Conservation (phyloP, 92 coral and sea anemone species). For the Palythoa grandis region DNA sequence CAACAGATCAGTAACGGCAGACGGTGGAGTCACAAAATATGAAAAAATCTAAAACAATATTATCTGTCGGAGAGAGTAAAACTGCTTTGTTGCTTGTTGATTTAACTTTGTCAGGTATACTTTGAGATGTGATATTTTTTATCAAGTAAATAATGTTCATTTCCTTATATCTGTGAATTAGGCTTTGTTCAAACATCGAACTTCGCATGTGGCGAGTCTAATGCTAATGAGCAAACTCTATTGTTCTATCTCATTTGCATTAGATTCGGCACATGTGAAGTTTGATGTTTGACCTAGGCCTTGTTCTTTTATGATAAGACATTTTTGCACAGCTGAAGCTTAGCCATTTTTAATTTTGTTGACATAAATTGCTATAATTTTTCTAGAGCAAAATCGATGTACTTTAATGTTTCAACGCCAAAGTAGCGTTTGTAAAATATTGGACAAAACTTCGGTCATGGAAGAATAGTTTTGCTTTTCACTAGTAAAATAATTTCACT, state of each 20-base stretch:
- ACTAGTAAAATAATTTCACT: not conserved
- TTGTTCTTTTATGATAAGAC: not conserved
- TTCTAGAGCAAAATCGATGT: not conserved
- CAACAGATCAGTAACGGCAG: not conserved
- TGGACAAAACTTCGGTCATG: conserved; percentile 2
- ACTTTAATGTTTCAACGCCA: not conserved
- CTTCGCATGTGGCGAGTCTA: too few species aligned
- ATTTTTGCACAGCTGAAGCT: conserved; percentile 16
- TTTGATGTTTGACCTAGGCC: too few species aligned
- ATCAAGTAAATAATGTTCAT: conserved; percentile 8
- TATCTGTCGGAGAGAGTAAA: not conserved
- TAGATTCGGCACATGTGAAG: too few species aligned
- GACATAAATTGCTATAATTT: conserved; percentile 1
- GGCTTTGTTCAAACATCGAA: too few species aligned
- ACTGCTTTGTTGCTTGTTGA: conserved; percentile 6
- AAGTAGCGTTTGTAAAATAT: conserved; percentile 18
- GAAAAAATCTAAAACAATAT: not conserved
- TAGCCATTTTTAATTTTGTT: conserved; percentile 2
- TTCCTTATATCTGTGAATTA: not conserved
- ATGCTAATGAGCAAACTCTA: too few species aligned
- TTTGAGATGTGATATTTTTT: conserved; percentile 5
- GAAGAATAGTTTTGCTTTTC: conserved; percentile 23
- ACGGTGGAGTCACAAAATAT: conserved; percentile 7
- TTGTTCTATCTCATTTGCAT: too few species aligned
- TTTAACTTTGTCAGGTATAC: conserved; percentile 13